Conservation (phyloP, 1,140 invertebrate species). For the Triops longicaudatus region DNA sequence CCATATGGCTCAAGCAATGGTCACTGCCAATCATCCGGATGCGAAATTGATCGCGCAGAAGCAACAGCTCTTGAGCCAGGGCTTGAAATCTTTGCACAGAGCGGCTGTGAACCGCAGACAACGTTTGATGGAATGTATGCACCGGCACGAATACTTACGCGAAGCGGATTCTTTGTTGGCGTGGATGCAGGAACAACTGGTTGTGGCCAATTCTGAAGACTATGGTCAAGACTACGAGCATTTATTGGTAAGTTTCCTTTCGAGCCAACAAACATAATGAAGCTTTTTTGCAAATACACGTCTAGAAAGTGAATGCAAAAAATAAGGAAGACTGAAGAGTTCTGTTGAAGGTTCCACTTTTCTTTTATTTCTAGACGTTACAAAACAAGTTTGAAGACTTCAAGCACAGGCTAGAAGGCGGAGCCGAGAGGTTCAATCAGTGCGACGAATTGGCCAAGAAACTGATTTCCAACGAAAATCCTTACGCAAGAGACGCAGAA, state of each 20-base stretch:
- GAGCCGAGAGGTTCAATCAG: constrained; percentile 82
- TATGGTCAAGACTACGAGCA: constrained; percentile 97
- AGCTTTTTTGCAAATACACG: too few species aligned
- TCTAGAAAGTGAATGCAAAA: too few species aligned
- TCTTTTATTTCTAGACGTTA: constrained; percentile 56
- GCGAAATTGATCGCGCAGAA: constrained; percentile 67
- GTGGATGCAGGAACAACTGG: constrained; percentile 91
- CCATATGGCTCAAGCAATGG: constrained; percentile 68
- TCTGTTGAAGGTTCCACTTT: too few species aligned
- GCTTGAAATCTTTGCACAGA: constrained; percentile 70
- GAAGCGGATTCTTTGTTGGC: constrained; percentile 64
- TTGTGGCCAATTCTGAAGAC: constrained; percentile 83
- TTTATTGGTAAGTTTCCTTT: constrained; percentile 58
- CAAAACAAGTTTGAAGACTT: constrained; percentile 93
- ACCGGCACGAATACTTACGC: constrained; percentile 82
- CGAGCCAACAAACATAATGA: too few species aligned
- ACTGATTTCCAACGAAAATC: constrained; percentile 75
- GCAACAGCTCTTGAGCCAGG: constrained; percentile 64
- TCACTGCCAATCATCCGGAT: constrained; percentile 63
- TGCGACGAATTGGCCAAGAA: constrained; percentile 87
- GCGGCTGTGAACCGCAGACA: constrained; percentile 68
- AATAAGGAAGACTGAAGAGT: too few species aligned
- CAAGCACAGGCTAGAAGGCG: constrained; percentile 81
- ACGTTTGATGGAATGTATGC: constrained; percentile 80
- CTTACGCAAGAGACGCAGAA: constrained; percentile 79